These are phyloP conservation scores for Elaeidobius kamerunicus DNA, from an alignment of 2,888 invertebrate species.

Conservation along the genomic window DNA sequence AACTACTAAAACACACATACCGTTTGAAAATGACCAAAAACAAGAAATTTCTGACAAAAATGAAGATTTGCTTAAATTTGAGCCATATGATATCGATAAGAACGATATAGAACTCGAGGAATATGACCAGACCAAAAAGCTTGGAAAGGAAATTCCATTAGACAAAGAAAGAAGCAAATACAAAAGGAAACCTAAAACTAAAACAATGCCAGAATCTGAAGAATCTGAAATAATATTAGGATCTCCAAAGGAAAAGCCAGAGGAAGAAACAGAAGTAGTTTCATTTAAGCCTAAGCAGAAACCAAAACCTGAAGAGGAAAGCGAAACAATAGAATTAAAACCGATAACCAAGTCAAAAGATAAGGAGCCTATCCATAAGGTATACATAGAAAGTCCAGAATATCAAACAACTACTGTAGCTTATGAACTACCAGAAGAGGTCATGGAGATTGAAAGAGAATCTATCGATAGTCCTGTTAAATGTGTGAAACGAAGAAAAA, in stretches of 20 bases:
- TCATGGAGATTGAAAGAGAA: conserved; percentile 28
- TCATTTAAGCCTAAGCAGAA: conserved; percentile 43
- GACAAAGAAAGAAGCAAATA: conserved; percentile 40
- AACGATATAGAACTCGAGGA: conserved; percentile 44
- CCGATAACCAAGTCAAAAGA: conserved; percentile 40
- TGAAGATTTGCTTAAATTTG: conserved; percentile 36
- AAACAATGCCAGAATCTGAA: conserved; percentile 33
- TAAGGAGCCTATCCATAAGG: conserved; percentile 37
- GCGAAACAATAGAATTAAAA: conserved; percentile 36
- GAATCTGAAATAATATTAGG: conserved; percentile 37
- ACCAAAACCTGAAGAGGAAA: conserved; percentile 37
- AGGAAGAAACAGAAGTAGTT: conserved; percentile 47
- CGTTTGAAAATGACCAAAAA: conserved; percentile 4
- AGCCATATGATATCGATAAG: conserved; percentile 45
- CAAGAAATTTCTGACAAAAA: conserved; percentile 28
- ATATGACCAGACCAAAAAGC: conserved; percentile 44
- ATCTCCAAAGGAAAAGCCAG: conserved; percentile 39
- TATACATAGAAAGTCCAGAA: conserved; percentile 38
- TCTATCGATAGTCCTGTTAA: conserved; percentile 35
- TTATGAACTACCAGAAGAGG: conserved; percentile 46
- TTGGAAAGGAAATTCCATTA: conserved; percentile 30
- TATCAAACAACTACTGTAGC: conserved; percentile 30
- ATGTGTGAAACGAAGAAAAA: conserved; percentile 36
- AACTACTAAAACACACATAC: conserved; percentile 14
- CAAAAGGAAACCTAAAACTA: conserved; percentile 38